Evolutionary conservation across 2,888 invertebrate genomes (phyloP).

Genomic region (Melieria crassipennis): DNA sequence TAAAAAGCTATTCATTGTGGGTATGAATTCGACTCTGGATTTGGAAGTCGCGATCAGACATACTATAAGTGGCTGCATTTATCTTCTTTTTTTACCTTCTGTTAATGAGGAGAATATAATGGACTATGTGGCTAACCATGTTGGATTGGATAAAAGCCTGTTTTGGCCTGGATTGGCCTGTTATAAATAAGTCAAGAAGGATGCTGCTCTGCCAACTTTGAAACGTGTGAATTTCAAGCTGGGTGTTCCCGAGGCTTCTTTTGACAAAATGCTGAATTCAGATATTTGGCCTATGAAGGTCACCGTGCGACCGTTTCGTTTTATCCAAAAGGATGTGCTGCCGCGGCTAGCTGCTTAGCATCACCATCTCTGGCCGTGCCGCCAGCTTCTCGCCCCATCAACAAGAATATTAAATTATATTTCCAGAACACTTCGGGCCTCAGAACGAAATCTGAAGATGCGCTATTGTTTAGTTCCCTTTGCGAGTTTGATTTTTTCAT

Average conservation of each 20-base stretch:
- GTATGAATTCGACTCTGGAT: not conserved
- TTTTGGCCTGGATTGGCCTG: too few species aligned
- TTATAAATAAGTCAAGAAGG: not conserved
- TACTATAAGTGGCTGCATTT: too few species aligned
- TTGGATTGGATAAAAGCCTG: not conserved
- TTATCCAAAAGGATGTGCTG: too few species aligned
- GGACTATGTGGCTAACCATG: not conserved
- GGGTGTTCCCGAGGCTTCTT: too few species aligned
- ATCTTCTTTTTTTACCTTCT: not conserved
- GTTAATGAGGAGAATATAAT: not conserved
- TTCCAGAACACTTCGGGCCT: too few species aligned
- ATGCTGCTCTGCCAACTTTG: not conserved
- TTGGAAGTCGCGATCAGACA: not conserved
- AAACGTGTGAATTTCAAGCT: conserved; percentile 3
- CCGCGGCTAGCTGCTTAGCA: too few species aligned
- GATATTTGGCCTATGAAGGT: not conserved
- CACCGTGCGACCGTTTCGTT: not conserved
- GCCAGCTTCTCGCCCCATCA: too few species aligned
- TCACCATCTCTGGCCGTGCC: too few species aligned
- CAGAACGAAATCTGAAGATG: too few species aligned
- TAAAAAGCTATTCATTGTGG: not conserved
- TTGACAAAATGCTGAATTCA: not conserved
- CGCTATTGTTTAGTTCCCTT: too few species aligned
- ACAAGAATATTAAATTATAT: too few species aligned
- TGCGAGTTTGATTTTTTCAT: too few species aligned